Percentiles rank a stretch among this genome's conserved stretches.
Evolutionary conservation across 2,113 vertebrate species (phyloP).

Genomic region (Egretta garzetta): DNA sequence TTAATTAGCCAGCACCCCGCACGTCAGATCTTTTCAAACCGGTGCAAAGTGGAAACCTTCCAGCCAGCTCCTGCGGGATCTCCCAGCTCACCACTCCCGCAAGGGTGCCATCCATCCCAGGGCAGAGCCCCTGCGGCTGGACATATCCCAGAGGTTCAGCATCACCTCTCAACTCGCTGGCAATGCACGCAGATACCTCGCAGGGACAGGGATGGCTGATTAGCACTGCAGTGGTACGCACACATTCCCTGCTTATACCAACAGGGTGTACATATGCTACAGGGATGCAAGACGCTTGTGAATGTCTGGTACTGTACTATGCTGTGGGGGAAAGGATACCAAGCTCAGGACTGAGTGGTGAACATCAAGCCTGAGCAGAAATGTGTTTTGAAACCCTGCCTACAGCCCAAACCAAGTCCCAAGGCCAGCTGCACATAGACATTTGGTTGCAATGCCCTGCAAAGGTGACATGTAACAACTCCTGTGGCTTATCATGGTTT

Average conservation of each 20-base stretch:
- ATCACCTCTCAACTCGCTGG: background rate
- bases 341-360: background rate
- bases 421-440: background rate
- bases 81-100: background rate
- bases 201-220: background rate
- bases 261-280: background rate
- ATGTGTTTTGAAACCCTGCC: background rate
- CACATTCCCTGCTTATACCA: background rate
- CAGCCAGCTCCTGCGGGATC: background rate
- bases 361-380: background rate
- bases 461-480: rapidly evolving
- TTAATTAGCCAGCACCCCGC: conserved; percentile 61
- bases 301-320: background rate
- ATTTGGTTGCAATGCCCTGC: background rate
- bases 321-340: background rate
- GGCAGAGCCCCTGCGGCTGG: rapidly evolving
- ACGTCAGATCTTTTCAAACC: conserved; percentile 17
- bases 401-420: background rate
- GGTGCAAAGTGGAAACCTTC: conserved; percentile 10
- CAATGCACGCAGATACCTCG: rapidly evolving
- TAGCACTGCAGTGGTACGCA: background rate
- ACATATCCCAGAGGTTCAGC: background rate
- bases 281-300: background rate
- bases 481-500: background rate
- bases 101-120: background rate